phyloP scores from a whole-genome alignment of 1,140 invertebrate genomes.

The Gerris buenoi region DNA sequence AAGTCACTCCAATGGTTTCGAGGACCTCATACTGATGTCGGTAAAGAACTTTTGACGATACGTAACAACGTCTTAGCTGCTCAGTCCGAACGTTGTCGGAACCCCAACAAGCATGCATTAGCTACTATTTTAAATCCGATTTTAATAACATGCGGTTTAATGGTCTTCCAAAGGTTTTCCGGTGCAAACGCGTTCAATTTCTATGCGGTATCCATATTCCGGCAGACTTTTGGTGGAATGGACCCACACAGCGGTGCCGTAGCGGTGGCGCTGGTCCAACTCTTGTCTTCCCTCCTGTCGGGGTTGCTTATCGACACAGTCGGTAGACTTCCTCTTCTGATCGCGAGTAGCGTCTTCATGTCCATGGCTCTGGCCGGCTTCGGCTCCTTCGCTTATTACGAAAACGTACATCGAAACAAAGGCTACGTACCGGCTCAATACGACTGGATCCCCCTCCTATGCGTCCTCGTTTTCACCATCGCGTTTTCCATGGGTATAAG shows the following conservation, averaged over 20 bases:
- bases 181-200: slow-evolving; percentile 69
- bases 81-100: slow-evolving; percentile 18
- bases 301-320: slow-evolving; percentile 62
- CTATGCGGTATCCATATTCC: slow-evolving; percentile 65
- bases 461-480: slow-evolving; percentile 63
- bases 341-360: slow-evolving; percentile 68
- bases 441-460: slow-evolving; percentile 68
- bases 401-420: slow-evolving; percentile 28
- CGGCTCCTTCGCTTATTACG: slow-evolving; percentile 62
- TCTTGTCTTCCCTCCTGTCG: slow-evolving; percentile 58
- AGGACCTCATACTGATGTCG: slow-evolving; percentile 53
- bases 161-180: slow-evolving; percentile 72
- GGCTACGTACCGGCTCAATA: slow-evolving; percentile 24
- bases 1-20: slow-evolving; percentile 57
- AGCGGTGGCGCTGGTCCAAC: slow-evolving; percentile 58
- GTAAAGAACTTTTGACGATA: slow-evolving; percentile 48
- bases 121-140: slow-evolving; percentile 46
- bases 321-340: slow-evolving; percentile 56
- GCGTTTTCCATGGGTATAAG: slow-evolving; percentile 77
- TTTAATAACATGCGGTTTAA: slow-evolving; percentile 61
- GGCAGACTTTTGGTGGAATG: slow-evolving; percentile 56
- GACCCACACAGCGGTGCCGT: slow-evolving; percentile 69
- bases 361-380: slow-evolving; percentile 61
- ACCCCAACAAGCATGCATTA: slow-evolving; percentile 31
- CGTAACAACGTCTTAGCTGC: slow-evolving; percentile 44